Evolutionary conservation across 2,113 vertebrate genomes (phyloP), one percentile per base, ranked within the genome.

Genomic region (Philantomba maxwellii): DNA sequence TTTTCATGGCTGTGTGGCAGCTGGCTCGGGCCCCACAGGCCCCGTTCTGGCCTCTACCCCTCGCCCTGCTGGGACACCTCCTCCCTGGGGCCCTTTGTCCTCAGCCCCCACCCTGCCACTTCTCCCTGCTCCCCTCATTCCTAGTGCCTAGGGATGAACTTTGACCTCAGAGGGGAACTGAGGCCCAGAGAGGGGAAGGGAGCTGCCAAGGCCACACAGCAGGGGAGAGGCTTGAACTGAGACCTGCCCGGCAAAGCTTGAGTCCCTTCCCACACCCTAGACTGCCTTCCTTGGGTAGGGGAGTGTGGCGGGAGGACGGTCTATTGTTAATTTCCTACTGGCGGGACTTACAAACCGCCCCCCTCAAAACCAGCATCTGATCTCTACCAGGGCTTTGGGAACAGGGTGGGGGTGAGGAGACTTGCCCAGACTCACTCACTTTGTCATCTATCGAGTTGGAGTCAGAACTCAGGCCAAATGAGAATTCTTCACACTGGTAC

Each of bases 1-100:
- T 98, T 98, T 98, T 95, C 95, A 62, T 98, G 98, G 97, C 5
- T 55, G 98, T 47, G 95, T 21, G 87, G 93, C 98, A 96, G 30
- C 97, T 97, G 97, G 16, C 51, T 84, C 1, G 0, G 36, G 96
- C 97, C 97, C 91, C 11, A 97, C 89, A 93, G 97, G 97, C 97
- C 96, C 73, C 13, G 36, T 0, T 19, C 88, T 36, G 96, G 95
- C 97, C 97, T 94, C 86, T 0, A 2, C 91, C 95, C 95, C 19
- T 23, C 30, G 33, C 90, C 91, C 95, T 80, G n/a, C 28, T 3
- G 55, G 95, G 88, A 39, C n/a, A 49, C 78, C 93, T 43, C 62
- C 6, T 89, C 95, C 86, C 91, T 2, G 1, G 89, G 86, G 49
- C 70, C 89, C 83, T 95, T 97, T 94, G 86, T 97, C 91, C 88